Conservation (phyloP, 53 echinoderm and acorn worm species). For the Apostichopus leukothele region DNA sequence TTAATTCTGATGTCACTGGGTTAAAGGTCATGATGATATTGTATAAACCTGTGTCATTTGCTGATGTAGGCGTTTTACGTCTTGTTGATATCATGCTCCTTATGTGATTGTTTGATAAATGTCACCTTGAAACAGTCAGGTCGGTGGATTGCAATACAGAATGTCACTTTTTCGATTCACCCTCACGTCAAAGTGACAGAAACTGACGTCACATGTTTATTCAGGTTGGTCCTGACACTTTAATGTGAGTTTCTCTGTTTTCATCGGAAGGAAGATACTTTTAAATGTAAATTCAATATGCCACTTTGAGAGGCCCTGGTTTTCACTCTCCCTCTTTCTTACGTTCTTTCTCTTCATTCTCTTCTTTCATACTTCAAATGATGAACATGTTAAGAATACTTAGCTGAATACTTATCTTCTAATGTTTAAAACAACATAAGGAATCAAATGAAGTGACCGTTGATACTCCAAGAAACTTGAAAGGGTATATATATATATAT, state of each 20-base stretch:
- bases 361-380: too few relatives aligned
- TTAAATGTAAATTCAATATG: background rate
- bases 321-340: background rate
- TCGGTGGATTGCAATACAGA: background rate
- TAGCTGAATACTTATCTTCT: too few relatives aligned
- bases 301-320: background rate
- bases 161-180: background rate
- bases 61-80: background rate
- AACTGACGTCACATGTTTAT: background rate
- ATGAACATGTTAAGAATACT: too few relatives aligned
- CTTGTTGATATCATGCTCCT: background rate
- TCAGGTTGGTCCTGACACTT: background rate
- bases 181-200: background rate
- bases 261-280: background rate
- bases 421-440: too few relatives aligned
- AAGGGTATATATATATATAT: conserved; percentile 7
- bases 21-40: background rate
- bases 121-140: background rate
- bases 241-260: background rate
- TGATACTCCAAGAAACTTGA: too few relatives aligned
- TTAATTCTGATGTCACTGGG: background rate
- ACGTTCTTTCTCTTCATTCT: too few relatives aligned
- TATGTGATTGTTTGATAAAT: background rate
- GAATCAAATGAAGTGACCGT: background rate
- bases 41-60: background rate